phyloP scores from a whole-genome alignment of 2,113 vertebrate species.

The Halcyon malimbica region DNA sequence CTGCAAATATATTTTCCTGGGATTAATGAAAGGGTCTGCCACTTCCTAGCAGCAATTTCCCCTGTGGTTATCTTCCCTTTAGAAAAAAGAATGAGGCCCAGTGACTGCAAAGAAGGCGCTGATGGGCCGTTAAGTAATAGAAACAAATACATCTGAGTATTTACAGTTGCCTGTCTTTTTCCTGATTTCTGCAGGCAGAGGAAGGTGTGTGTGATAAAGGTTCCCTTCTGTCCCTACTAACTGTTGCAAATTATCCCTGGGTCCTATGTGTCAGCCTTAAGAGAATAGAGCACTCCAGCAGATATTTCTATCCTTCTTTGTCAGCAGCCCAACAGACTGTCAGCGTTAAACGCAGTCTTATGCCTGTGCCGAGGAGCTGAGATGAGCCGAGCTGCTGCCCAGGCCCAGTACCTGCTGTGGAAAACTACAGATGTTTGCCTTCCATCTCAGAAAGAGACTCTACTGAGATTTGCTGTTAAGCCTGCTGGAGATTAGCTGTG shows the following conservation, averaged over 20 bases:
- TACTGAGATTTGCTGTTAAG: background rate
- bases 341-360: background rate
- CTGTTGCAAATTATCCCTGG: background rate
- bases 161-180: background rate
- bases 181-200: background rate
- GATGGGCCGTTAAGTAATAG: background rate
- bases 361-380: background rate
- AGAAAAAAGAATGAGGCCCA: background rate
- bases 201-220: background rate
- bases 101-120: background rate
- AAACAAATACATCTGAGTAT: background rate
- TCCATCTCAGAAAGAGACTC: background rate
- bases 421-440: background rate
- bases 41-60: background rate
- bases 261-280: background rate
- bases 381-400: background rate
- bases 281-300: background rate
- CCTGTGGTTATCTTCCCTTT: background rate
- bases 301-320: background rate
- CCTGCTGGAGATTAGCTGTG: background rate
- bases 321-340: background rate
- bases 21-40: background rate
- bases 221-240: background rate
- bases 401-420: background rate
- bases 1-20: background rate